A percentile compares a stretch with the other conserved stretches of the same genome.
phyloP scores from a whole-genome alignment of 2,113 vertebrate genomes.

The Dipodomys stephensi region DNA sequence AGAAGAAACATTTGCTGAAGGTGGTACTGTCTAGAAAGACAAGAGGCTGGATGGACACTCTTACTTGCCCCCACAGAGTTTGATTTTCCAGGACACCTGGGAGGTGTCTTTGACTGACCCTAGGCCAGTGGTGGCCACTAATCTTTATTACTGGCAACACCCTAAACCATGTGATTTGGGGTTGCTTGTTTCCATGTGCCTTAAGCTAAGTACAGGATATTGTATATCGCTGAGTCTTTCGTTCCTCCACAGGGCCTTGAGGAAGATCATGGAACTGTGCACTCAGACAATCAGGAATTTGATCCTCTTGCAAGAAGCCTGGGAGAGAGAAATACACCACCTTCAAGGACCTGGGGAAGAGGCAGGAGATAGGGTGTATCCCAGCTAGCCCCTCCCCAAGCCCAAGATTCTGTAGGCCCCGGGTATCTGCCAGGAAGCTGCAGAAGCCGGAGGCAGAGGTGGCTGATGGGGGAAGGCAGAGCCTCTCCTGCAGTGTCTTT shows the following conservation, averaged over 20 bases:
- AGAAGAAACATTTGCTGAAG: not conserved
- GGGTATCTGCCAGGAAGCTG: not conserved
- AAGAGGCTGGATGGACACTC: not conserved
- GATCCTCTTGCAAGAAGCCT: not conserved
- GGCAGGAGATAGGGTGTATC: not conserved
- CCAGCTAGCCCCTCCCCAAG: not conserved
- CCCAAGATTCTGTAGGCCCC: not conserved
- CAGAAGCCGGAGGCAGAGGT: not conserved
- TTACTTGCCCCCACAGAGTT: not conserved
- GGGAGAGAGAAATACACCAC: not conserved
- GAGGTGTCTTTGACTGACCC: not conserved
- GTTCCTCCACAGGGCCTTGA: not conserved
- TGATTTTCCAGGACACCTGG: slow-evolving; percentile 19
- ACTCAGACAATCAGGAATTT: not conserved
- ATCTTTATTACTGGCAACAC: not conserved
- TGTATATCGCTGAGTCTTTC: not conserved
- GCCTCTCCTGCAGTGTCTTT: not conserved
- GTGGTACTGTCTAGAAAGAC: not conserved
- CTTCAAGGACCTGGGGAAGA: not conserved
- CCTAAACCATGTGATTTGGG: not conserved
- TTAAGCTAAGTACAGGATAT: not conserved
- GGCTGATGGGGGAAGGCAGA: not conserved
- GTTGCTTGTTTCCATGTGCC: not conserved
- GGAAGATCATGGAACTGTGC: not conserved
- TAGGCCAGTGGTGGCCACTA: not conserved